phyloP scores from a whole-genome alignment of 2,797 vertebrate species.

The Monodelphis domestica region DNA sequence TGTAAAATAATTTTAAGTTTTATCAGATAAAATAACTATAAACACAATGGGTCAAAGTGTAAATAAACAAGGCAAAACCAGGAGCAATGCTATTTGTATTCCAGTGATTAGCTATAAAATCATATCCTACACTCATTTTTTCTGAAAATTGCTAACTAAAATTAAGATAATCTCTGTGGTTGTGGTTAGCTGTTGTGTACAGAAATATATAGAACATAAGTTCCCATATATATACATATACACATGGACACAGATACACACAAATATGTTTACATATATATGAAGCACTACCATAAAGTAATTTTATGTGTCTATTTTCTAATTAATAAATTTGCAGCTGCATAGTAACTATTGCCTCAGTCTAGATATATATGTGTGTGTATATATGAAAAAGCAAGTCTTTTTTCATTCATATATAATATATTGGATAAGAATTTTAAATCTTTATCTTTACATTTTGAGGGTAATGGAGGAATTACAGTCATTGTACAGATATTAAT shows the following conservation, averaged over 20 bases:
- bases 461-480: neutral
- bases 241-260: neutral
- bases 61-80: neutral
- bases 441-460: neutral
- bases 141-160: slow-evolving; percentile 21
- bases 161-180: neutral
- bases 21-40: slow-evolving; percentile 28
- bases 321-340: neutral
- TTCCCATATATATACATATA: neutral
- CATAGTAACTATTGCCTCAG: neutral
- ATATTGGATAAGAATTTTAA: neutral
- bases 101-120: neutral
- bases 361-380: neutral
- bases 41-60: neutral
- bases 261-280: neutral
- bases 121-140: neutral
- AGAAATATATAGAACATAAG: neutral
- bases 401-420: neutral
- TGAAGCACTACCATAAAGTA: neutral
- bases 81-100: neutral
- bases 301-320: neutral
- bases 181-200: neutral
- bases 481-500: too few relatives aligned
- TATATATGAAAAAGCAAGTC: neutral
- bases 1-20: neutral